Evolutionary conservation across 2,113 vertebrate species (phyloP).

Genomic region (Uria lomvia): DNA sequence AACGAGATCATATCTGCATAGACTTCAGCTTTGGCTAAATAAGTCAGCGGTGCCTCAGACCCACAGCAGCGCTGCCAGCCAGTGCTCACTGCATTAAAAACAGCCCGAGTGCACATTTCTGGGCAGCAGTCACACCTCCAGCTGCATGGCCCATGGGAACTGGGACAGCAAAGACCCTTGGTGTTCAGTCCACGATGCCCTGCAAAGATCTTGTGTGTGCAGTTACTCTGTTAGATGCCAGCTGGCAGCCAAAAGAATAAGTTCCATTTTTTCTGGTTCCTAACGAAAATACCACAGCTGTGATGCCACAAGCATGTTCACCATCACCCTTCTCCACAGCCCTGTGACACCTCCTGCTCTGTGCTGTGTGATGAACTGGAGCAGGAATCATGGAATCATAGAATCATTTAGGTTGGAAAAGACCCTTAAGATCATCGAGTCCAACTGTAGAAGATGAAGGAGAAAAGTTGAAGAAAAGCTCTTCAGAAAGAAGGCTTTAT

Average conservation of each 20-base stretch:
- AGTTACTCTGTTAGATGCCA: not conserved
- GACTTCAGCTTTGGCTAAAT: not conserved
- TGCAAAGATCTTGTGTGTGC: not conserved
- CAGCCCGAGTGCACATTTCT: not conserved
- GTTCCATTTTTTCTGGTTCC: not conserved
- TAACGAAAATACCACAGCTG: not conserved
- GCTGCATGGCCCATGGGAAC: not conserved
- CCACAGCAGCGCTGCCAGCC: not conserved
- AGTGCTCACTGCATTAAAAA: not conserved
- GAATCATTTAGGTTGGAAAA: not conserved
- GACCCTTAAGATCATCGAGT: not conserved
- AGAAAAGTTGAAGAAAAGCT: not conserved
- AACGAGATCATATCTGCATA: not conserved
- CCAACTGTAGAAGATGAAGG: not conserved
- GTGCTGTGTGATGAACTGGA: not conserved
- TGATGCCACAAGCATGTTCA: not conserved
- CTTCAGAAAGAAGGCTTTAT: not conserved
- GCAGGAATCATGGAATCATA: not conserved
- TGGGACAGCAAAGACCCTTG: fast-evolving
- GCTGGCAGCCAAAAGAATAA: not conserved
- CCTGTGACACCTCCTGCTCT: not conserved
- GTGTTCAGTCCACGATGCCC: not conserved
- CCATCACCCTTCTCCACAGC: not conserved
- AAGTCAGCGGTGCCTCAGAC: not conserved
- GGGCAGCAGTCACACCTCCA: not conserved